Evolutionary conservation across 53 echinoderm and acorn worm species (phyloP), one percentile per base, ranked within the genome.

Genomic region (Temnopleurus reevesii): DNA sequence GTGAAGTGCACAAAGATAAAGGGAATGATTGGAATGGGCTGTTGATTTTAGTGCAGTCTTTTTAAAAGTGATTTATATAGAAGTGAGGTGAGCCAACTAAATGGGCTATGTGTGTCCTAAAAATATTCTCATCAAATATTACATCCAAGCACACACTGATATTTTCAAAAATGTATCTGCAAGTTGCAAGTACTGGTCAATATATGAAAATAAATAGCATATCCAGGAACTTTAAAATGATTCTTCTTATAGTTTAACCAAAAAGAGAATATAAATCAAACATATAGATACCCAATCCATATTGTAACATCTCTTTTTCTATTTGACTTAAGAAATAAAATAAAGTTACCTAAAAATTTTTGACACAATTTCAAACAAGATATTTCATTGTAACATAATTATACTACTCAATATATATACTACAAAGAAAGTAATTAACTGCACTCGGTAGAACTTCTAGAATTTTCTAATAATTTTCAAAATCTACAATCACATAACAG

Each of bases 401-500:
- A 29, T 5, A 34, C 56, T 83, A 55, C 83, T 86, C 21, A 86
- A 59, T 59, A 59, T 56, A 55, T 55, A 60, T 64, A 21, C 88
- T 87, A 66, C 88, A 87, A 87, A 46, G 36, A 87, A 87, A 71
- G 29, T 66, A 46, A 66, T 45, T 34, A 87, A 87, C 88, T 87
- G 88, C 88, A 87, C 88, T 71, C 88, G 53, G 66, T 66, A 87
- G 88, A 87, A 66, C 27, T 86, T 66, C 88, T 87, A 66, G 27
- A 44, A 85, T 59, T 59, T 46, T 46, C 86, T 49, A 60, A 85
- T 85, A 59, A 85, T 85, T 15, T 86, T 46, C 41, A 86, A 87
- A 87, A 87, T 87, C 88, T 87, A 87, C 88, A 87, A 53, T 64
- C 88, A 87, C 88, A 87, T 35, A 53, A 87, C 88, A 87, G 35